These are phyloP conservation scores for Heliconius congener DNA, from an alignment of 1,140 invertebrate genomes.

Conservation along the genomic window DNA sequence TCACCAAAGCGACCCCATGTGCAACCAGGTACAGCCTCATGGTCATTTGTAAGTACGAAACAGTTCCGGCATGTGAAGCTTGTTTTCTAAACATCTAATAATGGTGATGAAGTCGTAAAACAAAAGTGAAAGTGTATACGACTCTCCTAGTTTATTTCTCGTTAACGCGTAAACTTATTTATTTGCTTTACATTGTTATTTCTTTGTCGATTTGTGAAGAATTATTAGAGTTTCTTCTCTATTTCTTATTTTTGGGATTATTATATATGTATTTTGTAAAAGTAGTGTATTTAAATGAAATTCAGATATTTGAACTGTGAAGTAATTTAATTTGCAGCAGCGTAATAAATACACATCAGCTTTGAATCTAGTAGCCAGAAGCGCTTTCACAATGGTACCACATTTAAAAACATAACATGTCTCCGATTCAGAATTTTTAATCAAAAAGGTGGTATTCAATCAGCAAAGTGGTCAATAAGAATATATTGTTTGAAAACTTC, in stretches of 20 bases:
- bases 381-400: too few relatives aligned
- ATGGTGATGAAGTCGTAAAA: background rate
- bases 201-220: background rate
- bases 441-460: too few relatives aligned
- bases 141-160: background rate
- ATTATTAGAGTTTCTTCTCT: background rate
- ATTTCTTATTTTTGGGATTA: background rate
- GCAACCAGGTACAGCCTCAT: background rate
- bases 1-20: background rate
- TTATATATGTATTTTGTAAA: too few relatives aligned
- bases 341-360: too few relatives aligned
- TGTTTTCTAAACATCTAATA: slow-evolving; percentile 4
- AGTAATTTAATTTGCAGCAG: too few relatives aligned
- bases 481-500: too few relatives aligned
- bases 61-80: background rate
- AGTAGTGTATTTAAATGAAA: too few relatives aligned
- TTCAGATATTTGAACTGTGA: too few relatives aligned
- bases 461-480: too few relatives aligned
- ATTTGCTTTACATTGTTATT: background rate
- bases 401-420: too few relatives aligned
- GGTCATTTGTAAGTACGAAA: background rate
- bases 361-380: too few relatives aligned
- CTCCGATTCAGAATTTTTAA: too few relatives aligned
- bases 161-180: slow-evolving; percentile 1
- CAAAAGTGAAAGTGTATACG: background rate